Evolutionary conservation across 2,888 invertebrate species (phyloP).

Genomic region (Hetaerina titia): DNA sequence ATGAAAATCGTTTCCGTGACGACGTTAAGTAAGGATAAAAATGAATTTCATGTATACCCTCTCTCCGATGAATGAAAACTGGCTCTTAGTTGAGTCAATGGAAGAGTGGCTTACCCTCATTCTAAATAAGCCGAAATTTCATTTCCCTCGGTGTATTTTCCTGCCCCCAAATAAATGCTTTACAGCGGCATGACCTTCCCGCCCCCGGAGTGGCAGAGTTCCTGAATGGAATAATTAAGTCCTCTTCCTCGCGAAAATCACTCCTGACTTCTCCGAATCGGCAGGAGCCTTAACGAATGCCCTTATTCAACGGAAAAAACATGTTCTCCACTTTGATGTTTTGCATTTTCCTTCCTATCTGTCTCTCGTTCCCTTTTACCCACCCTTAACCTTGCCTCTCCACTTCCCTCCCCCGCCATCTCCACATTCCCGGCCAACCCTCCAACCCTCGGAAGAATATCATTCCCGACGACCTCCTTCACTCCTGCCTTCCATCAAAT

Average conservation of each 20-base stretch:
- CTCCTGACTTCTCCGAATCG: not conserved
- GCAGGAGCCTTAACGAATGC: not conserved
- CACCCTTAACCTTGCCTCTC: not conserved
- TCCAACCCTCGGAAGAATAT: not conserved
- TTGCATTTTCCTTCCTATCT: not conserved
- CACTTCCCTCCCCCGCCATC: not conserved
- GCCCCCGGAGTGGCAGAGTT: not conserved
- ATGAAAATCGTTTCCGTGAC: too few species aligned
- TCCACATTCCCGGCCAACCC: too few species aligned
- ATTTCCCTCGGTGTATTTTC: not conserved
- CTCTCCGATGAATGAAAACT: too few species aligned
- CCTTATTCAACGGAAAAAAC: not conserved
- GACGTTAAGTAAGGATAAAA: too few species aligned
- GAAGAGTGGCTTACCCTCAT: not conserved
- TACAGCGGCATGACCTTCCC: not conserved
- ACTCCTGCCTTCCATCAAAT: not conserved
- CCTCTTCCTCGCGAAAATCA: not conserved
- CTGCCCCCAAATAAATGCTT: not conserved
- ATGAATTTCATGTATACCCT: too few species aligned
- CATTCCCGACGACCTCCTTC: not conserved
- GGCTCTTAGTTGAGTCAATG: not conserved
- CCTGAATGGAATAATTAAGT: constrained; percentile 25
- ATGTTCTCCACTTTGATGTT: not conserved
- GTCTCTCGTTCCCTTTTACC: not conserved
- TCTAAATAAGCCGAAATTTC: not conserved